These are phyloP conservation scores for Tupaia chinensis DNA, from an alignment of 2,113 vertebrate species.

Conservation along the genomic window DNA sequence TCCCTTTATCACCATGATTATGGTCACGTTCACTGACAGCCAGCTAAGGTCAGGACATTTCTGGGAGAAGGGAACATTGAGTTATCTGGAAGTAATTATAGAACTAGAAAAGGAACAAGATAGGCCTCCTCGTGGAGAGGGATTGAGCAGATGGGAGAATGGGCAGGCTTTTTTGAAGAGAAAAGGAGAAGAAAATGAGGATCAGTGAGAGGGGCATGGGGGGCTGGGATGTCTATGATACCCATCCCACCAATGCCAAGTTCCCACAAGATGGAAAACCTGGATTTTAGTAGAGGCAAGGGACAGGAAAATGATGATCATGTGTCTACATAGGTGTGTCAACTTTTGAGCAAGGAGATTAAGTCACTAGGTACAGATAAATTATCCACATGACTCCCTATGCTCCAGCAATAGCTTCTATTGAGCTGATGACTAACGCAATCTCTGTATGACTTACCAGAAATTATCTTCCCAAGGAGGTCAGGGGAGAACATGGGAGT, in stretches of 20 bases:
- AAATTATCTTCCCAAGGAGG: conserved; percentile 2
- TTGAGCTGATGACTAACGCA: conserved; percentile 15
- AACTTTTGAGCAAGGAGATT: conserved; percentile 12
- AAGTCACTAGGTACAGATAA: not conserved
- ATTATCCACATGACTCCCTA: not conserved
- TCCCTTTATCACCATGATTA: not conserved
- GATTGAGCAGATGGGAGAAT: not conserved
- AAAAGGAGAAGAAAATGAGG: not conserved
- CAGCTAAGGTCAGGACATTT: not conserved
- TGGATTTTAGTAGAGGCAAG: conserved; percentile 24
- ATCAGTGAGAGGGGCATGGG: not conserved
- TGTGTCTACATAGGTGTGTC: conserved; percentile 20
- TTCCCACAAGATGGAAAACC: not conserved
- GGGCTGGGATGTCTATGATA: not conserved
- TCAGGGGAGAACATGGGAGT: conserved; percentile 40
- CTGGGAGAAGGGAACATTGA: not conserved
- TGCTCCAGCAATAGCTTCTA: not conserved
- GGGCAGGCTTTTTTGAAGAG: not conserved
- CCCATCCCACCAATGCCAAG: not conserved
- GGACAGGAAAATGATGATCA: not conserved
- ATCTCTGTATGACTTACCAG: not conserved
- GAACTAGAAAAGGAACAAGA: not conserved
- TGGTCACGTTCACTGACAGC: not conserved
- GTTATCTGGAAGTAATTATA: not conserved
- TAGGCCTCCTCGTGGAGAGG: not conserved